Evolutionary conservation across 2,797 vertebrate species (phyloP).

Genomic region (Morelia viridis): DNA sequence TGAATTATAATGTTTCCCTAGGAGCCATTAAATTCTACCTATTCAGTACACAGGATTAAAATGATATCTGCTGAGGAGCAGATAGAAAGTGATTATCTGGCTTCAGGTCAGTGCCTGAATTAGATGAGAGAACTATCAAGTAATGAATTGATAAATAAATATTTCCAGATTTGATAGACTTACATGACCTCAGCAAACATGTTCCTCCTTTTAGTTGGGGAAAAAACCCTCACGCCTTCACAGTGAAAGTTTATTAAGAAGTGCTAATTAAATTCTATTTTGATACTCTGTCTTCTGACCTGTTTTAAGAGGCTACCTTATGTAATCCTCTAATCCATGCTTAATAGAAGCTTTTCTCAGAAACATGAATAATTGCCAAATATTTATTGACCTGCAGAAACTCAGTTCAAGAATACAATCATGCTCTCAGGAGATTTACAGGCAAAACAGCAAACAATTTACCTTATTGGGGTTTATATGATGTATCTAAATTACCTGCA

Average conservation of each 20-base stretch:
- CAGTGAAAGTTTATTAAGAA: neutral
- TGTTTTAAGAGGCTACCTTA: constrained; percentile 18
- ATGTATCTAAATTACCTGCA: neutral
- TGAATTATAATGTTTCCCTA: constrained; percentile 33
- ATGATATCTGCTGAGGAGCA: constrained; percentile 40
- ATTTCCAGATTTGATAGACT: neutral
- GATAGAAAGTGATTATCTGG: constrained; percentile 11
- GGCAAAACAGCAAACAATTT: neutral
- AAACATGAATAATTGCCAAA: constrained; percentile 26
- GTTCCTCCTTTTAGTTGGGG: rapidly evolving
- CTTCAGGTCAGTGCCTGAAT: constrained; percentile 28
- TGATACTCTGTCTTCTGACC: neutral
- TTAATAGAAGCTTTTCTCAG: constrained; percentile 4
- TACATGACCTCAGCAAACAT: neutral
- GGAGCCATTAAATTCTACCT: constrained; percentile 31
- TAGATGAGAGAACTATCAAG: neutral
- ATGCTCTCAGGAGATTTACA: constrained; percentile 3
- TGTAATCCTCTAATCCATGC: constrained; percentile 21
- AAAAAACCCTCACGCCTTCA: neutral
- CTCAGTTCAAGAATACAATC: neutral
- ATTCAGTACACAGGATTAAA: constrained; percentile 35
- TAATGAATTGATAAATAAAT: neutral
- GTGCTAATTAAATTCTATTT: constrained; percentile 36
- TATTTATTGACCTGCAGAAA: neutral
- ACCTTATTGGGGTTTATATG: neutral